phyloP scores from a whole-genome alignment of 2,113 vertebrate species.

The Erythrolamprus reginae region DNA sequence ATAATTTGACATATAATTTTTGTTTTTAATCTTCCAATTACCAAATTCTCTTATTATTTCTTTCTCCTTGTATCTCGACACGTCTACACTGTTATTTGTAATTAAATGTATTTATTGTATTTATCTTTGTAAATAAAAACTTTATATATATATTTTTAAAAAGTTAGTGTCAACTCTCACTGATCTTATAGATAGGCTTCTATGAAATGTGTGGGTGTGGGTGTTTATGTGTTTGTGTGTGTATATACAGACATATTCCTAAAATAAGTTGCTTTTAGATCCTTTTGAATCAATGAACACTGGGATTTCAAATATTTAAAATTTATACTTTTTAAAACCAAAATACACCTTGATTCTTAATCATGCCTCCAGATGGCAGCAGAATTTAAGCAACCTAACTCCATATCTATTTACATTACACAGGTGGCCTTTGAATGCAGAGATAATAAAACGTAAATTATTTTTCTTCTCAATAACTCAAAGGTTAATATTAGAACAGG shows the following conservation, averaged over 20 bases:
- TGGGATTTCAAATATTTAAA: neutral
- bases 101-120: no score
- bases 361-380: neutral
- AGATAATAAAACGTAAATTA: neutral
- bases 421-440: neutral
- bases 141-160: no score
- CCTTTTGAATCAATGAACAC: neutral
- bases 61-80: no score
- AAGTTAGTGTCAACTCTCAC: neutral
- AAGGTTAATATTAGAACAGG: neutral
- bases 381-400: neutral
- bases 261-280: neutral
- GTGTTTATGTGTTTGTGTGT: no score
- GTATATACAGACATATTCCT: neutral
- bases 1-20: no score
- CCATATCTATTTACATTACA: neutral
- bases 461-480: neutral
- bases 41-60: no score
- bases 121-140: no score
- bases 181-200: neutral
- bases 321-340: neutral
- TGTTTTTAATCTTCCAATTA: no score
- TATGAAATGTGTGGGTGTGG: neutral
- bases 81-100: no score
- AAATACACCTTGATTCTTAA: neutral